Percentiles rank a stretch among this genome's conserved stretches.
Evolutionary conservation across 53 echinoderm and acorn worm genomes (phyloP).

Genomic region (Holothuria scabra): DNA sequence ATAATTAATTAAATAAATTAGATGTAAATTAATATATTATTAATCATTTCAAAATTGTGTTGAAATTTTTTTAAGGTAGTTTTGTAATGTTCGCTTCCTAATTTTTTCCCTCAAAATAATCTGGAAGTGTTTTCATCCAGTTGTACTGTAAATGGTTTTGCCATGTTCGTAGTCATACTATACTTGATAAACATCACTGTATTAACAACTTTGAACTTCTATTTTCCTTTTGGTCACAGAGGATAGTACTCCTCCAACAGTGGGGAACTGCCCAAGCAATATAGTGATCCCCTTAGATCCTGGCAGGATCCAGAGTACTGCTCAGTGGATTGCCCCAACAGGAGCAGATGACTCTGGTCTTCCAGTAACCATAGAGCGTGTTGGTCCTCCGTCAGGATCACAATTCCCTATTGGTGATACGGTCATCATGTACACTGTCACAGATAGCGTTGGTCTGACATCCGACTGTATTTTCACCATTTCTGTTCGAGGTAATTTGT

Average conservation of each 20-base stretch:
- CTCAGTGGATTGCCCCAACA: conserved; percentile 35
- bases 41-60: too few relatives aligned
- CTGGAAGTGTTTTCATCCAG: too few relatives aligned
- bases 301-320: conserved; percentile 3
- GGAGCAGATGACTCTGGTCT: conserved; percentile 32
- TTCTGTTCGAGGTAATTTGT: neutral
- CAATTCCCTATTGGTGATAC: conserved; percentile 17
- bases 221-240: too few relatives aligned
- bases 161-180: too few relatives aligned
- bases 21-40: too few relatives aligned
- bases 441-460: neutral
- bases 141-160: too few relatives aligned
- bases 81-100: too few relatives aligned
- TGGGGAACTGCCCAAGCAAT: neutral
- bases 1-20: too few relatives aligned
- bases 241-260: neutral
- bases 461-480: neutral
- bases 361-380: conserved; percentile 6
- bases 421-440: conserved; percentile 10
- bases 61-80: too few relatives aligned
- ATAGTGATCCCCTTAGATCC: neutral
- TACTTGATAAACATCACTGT: too few relatives aligned
- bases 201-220: too few relatives aligned
- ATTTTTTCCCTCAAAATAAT: too few relatives aligned
- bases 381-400: conserved; percentile 9